A percentile compares a stretch with the other conserved stretches of the same genome.
Evolutionary conservation across 2,113 vertebrate genomes (phyloP).

Genomic region (Scomber colias): DNA sequence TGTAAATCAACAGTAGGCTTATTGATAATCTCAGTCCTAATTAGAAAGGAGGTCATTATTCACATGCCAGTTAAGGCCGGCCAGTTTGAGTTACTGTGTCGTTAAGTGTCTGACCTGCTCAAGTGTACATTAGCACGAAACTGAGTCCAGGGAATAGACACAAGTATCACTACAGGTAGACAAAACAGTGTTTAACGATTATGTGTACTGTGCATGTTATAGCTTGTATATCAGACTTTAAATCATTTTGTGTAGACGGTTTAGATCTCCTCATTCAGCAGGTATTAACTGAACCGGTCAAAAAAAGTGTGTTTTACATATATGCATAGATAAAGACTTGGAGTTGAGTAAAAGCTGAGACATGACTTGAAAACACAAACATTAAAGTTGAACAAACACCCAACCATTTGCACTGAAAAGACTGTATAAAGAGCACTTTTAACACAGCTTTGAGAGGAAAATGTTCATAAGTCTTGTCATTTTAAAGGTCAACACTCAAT

Average conservation of each 20-base stretch:
- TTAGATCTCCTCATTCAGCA: neutral
- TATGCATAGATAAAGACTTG: too few relatives aligned
- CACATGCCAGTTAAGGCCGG: neutral
- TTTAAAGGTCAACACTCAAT: too few relatives aligned
- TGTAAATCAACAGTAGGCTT: conserved; percentile 10
- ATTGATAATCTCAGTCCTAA: conserved; percentile 16
- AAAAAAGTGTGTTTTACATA: too few relatives aligned
- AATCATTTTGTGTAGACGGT: neutral
- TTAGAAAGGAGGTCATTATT: conserved; percentile 7
- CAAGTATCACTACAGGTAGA: too few relatives aligned
- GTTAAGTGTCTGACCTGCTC: too few relatives aligned
- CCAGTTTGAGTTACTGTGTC: neutral
- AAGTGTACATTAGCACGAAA: too few relatives aligned
- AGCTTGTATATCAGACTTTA: neutral
- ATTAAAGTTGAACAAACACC: neutral
- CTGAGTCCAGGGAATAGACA: too few relatives aligned
- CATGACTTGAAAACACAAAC: neutral
- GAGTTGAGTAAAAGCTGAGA: too few relatives aligned
- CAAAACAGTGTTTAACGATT: too few relatives aligned
- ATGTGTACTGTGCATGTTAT: neutral
- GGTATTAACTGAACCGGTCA: too few relatives aligned
- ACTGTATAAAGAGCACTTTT: neutral
- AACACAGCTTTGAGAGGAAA: neutral
- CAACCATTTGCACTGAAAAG: too few relatives aligned
- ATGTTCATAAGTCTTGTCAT: neutral